Conservation (phyloP, 2,797 vertebrate genomes). For the Muraenolepis orangiensis region DNA sequence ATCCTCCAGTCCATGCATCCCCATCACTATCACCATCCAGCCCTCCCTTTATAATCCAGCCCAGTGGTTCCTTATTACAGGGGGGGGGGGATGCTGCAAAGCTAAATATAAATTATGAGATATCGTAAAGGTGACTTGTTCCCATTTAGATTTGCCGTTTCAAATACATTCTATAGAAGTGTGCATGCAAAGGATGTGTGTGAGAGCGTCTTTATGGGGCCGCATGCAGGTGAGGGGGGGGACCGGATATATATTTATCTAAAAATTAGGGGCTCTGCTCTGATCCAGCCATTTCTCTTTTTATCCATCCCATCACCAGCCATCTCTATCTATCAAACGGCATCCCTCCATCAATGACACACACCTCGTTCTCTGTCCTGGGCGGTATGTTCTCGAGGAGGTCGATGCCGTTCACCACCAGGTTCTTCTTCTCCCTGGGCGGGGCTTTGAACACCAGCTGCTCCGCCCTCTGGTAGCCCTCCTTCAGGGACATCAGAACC, state of each 20-base stretch:
- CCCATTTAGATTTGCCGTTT: no score
- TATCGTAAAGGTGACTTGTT: no score
- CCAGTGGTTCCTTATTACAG: no score
- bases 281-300: background rate
- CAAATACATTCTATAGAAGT: no score
- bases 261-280: no score
- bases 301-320: background rate
- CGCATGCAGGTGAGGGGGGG: no score
- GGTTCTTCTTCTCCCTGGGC: slow-evolving; percentile 86
- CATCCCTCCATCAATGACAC: slow-evolving; percentile 8
- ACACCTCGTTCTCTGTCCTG: slow-evolving; percentile 94
- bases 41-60: no score
- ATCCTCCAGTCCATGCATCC: background rate
- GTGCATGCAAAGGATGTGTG: no score
- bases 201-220: no score
- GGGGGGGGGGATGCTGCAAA: no score
- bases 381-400: slow-evolving; percentile 95
- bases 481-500: slow-evolving; percentile 92
- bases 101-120: no score
- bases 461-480: slow-evolving; percentile 86
- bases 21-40: background rate
- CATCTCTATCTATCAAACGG: background rate
- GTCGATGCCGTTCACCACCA: slow-evolving; percentile 95
- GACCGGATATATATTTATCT: no score
- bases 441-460: slow-evolving; percentile 92